phyloP scores from a whole-genome alignment of 2,888 invertebrate species.

The Junonia oenone region DNA sequence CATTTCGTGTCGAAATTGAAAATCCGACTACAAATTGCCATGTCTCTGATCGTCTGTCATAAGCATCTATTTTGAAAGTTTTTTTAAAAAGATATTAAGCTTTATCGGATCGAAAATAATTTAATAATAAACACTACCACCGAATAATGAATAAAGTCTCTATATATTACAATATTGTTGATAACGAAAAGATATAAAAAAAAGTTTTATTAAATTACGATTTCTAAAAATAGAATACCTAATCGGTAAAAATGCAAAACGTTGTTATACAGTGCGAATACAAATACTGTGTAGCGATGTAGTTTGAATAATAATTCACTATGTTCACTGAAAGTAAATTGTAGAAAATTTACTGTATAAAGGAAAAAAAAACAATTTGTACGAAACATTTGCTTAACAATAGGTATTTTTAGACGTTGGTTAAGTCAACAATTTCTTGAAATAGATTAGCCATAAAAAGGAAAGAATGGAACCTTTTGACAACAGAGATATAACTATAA shows the following conservation, averaged over 20 bases:
- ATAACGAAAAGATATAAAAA: too few species aligned
- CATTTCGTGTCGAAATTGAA: background rate
- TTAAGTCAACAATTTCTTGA: conserved; percentile 15
- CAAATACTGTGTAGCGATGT: background rate
- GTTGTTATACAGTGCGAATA: background rate
- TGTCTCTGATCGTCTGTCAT: too few species aligned
- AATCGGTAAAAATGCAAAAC: background rate
- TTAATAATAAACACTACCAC: too few species aligned
- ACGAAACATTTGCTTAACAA: background rate
- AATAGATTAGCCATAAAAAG: too few species aligned
- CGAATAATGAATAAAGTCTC: too few species aligned
- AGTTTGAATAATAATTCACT: background rate
- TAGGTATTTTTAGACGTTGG: background rate
- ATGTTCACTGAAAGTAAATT: background rate
- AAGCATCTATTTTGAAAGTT: too few species aligned
- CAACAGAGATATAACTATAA: too few species aligned
- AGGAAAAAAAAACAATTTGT: background rate
- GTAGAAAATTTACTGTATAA: background rate
- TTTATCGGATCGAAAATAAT: too few species aligned
- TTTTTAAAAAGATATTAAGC: too few species aligned
- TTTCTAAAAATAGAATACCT: background rate
- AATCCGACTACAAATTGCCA: background rate
- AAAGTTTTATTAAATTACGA: background rate
- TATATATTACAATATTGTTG: too few species aligned
- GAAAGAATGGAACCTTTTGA: too few species aligned